phyloP scores from a whole-genome alignment of 2,797 vertebrate species.

The Taeniopygia guttata region DNA sequence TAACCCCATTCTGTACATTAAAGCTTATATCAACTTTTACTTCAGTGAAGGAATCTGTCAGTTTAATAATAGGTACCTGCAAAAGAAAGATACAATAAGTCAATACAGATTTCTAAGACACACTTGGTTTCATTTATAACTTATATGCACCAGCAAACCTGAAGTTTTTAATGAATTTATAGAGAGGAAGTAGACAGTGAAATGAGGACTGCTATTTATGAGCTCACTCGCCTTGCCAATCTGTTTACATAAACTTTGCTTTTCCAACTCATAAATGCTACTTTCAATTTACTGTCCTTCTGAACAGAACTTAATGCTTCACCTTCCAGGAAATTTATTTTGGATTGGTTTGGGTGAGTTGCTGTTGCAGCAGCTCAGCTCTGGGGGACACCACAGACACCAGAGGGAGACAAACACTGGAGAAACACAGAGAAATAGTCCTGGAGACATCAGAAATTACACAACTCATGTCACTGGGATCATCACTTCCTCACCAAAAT shows the following conservation, averaged over 20 bases:
- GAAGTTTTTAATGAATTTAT: not conserved
- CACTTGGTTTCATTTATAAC: not conserved
- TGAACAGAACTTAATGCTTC: not conserved
- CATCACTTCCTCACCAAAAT: not conserved
- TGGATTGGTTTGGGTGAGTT: not conserved
- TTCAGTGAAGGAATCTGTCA: conserved; percentile 95
- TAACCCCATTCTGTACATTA: conserved; percentile 95
- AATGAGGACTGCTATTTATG: not conserved
- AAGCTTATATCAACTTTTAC: conserved; percentile 99
- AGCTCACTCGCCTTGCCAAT: not conserved
- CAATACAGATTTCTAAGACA: not conserved
- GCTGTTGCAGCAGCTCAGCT: not conserved
- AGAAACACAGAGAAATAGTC: not conserved
- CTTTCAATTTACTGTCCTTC: not conserved
- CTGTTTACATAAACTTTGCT: not conserved
- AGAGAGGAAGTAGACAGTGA: not conserved
- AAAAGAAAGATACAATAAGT: conserved; percentile 43
- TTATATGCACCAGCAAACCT: not conserved
- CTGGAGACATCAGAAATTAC: not conserved
- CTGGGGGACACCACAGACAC: conserved; percentile 1
- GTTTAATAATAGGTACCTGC: conserved; percentile 98
- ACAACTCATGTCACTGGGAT: not conserved
- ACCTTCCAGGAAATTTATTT: not conserved
- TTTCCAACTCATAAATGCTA: not conserved
- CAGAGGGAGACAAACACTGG: conserved; percentile 50